Base-by-base conservation (phyloP, 2,797 vertebrate genomes). In the Peromyscus eremicus region DNA sequence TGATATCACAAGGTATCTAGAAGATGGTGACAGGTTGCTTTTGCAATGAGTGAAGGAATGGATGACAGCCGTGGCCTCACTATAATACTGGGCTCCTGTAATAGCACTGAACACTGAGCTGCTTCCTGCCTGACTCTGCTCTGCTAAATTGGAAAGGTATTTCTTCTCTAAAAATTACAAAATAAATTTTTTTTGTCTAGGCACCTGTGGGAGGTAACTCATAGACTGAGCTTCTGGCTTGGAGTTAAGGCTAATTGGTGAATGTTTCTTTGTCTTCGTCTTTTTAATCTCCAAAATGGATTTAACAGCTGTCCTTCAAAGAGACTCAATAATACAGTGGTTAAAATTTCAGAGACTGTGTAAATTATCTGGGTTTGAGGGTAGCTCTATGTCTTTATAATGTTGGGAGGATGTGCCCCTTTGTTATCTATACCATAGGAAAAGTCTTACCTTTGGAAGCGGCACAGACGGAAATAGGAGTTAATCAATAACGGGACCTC, bases 391-490 rank as follows among this genome's bases (percentile, higher is more conserved):
- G 0, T 4, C 2, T 19, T 34, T 86, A 5, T 43, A 27, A 40
- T 21, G 19, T n/a, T 46, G 21, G 32, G 43, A 75, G 11, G 19
- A 2, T 14, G 1, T 17, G 2, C 27, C 81, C 49, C 21, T 2
- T 34, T 40, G 19, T 55, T 32, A 21, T 12, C 37, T 71, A 2
- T 29, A 11, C 29, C 46, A 11, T 7, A 29, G 5, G 9, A 21
- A 6, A 0, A 17, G 2, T 23, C 4, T 32, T 10, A 17, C 3
- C 80, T 66, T 25, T n/a, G n/a, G 37, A 19, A 49, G 43, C 0
- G 17, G 4, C 19, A 29, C 4, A 6, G 0, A 27, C 27, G 70
- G 11, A 8, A 60, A 11, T 21, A 27, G 25, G n/a, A 37, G 2
- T 68, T 6, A 40, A 27, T 49, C 21, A 77, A 46, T 19, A 27